phyloP scores from a whole-genome alignment of 2,797 vertebrate species.

The Anas capensis region DNA sequence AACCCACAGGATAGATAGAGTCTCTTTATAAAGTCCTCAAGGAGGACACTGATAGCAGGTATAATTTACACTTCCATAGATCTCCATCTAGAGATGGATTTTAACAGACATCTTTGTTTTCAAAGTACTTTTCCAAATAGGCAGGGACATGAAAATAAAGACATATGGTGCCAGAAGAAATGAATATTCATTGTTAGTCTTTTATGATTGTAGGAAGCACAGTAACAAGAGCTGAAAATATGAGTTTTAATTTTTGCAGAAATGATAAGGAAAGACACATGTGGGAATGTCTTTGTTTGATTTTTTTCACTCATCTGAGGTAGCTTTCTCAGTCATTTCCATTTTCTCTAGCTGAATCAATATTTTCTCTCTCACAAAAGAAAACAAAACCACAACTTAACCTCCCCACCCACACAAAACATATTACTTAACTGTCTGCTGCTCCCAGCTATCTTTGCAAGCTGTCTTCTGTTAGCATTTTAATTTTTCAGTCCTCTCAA shows the following conservation, averaged over 20 bases:
- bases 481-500: slow-evolving; percentile 26
- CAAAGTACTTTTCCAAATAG: slow-evolving; percentile 30
- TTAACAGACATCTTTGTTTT: slow-evolving; percentile 14
- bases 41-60: background rate
- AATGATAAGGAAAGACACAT: background rate
- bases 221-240: slow-evolving; percentile 22
- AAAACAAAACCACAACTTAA: slow-evolving; percentile 56
- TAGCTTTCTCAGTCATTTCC: slow-evolving; percentile 34
- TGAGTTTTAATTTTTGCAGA: slow-evolving; percentile 23
- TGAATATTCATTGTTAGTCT: slow-evolving; percentile 49
- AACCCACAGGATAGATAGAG: background rate
- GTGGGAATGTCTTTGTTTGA: background rate
- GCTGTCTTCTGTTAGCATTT: slow-evolving; percentile 6
- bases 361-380: slow-evolving; percentile 65
- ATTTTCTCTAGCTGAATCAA: slow-evolving; percentile 59
- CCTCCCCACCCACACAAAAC: slow-evolving; percentile 29
- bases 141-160: slow-evolving; percentile 13
- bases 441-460: slow-evolving; percentile 10
- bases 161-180: slow-evolving; percentile 1
- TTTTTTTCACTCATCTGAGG: slow-evolving; percentile 44
- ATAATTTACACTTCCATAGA: background rate
- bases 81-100: background rate
- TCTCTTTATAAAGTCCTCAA: background rate
- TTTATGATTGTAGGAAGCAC: slow-evolving; percentile 4
- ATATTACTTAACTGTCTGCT: slow-evolving; percentile 41